A percentile compares a stretch with the other conserved stretches of the same genome.
Conservation (phyloP, 1,140 invertebrate species). For the Cephus cinctus region DNA sequence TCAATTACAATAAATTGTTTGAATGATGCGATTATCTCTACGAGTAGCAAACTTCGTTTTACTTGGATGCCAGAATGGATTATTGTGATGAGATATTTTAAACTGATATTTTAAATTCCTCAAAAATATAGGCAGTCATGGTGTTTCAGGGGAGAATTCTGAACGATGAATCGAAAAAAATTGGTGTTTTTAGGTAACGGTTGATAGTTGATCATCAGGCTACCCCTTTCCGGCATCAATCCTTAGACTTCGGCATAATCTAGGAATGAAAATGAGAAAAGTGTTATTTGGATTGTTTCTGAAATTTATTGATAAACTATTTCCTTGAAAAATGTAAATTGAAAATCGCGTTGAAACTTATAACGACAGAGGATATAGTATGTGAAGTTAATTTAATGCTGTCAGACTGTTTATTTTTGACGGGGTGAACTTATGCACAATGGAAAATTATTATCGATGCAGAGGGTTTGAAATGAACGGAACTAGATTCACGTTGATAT, state of each 20-base stretch:
- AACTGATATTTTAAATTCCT: constrained; percentile 64
- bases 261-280: constrained; percentile 55
- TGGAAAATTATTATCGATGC: too few species aligned
- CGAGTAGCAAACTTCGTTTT: too few species aligned
- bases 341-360: neutral
- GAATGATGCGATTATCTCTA: too few species aligned
- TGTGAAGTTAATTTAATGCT: too few species aligned
- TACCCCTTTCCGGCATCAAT: constrained; percentile 67
- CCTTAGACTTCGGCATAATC: constrained; percentile 72
- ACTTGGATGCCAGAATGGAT: too few species aligned
- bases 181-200: constrained; percentile 63
- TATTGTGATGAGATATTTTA: too few species aligned
- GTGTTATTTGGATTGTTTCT: constrained; percentile 4
- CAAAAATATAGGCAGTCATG: constrained; percentile 62
- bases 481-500: too few species aligned
- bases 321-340: neutral
- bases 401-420: too few species aligned
- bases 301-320: neutral
- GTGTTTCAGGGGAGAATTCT: constrained; percentile 63
- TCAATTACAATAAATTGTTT: too few species aligned
- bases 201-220: constrained; percentile 72
- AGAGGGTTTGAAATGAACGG: too few species aligned
- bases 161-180: constrained; percentile 73
- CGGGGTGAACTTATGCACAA: too few species aligned
- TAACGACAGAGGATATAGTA: too few species aligned